phyloP scores from a whole-genome alignment of 92 coral and sea anemone species.

The Montipora capitata region DNA sequence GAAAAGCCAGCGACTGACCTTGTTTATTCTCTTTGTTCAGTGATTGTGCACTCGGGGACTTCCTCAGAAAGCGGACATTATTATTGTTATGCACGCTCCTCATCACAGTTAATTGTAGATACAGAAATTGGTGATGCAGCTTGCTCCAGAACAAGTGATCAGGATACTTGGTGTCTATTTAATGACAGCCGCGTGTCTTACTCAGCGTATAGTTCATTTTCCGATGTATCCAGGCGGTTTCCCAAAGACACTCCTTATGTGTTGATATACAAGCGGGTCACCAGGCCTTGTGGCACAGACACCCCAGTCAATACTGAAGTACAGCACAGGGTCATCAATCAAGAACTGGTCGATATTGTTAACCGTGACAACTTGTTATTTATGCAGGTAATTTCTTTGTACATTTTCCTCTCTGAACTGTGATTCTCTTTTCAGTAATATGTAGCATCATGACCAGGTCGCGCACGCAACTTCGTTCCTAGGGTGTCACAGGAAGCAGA shows the following conservation, averaged over 20 bases:
- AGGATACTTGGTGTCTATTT: constrained; percentile 83
- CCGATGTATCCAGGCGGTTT: constrained; percentile 84
- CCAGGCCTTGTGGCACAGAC: constrained; percentile 29
- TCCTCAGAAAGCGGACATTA: constrained; percentile 99
- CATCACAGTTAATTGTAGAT: constrained; percentile 22
- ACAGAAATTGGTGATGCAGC: constrained; percentile 9
- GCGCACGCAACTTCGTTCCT: no score
- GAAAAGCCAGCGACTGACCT: constrained; percentile 57
- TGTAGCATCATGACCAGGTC: no score
- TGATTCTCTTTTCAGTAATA: background rate
- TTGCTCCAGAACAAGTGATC: constrained; percentile 25
- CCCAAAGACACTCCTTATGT: constrained; percentile 95
- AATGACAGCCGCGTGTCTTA: constrained; percentile 91
- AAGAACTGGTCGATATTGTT: constrained; percentile 76
- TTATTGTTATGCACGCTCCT: constrained; percentile 91
- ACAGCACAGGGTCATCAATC: constrained; percentile 10
- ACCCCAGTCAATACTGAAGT: constrained; percentile 18
- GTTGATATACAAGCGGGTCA: constrained; percentile 79
- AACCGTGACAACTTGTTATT: constrained; percentile 82
- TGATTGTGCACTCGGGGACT: constrained; percentile 97
- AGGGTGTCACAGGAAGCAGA: no score
- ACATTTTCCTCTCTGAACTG: background rate
- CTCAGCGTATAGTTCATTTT: constrained; percentile 80
- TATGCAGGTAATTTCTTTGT: constrained; percentile 71
- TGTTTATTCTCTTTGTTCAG: constrained; percentile 88